Evolutionary conservation across 2,797 vertebrate species (phyloP), one percentile per base, ranked within the genome.

Genomic region (Varecia variegata): DNA sequence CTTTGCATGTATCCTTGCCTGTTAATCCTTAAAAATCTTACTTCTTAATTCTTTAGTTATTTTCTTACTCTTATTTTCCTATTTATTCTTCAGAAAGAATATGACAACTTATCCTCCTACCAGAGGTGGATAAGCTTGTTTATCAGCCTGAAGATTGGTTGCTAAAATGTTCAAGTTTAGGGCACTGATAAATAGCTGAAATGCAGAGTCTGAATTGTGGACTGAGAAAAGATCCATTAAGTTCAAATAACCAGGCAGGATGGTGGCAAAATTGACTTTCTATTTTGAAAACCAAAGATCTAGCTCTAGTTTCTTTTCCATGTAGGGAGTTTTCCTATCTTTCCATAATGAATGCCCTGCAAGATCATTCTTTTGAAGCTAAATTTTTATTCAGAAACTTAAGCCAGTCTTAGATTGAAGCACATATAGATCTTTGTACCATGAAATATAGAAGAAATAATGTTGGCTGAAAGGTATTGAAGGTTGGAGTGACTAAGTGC

Each of bases 1-100:
- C 54, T 96, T 84, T 74, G 10, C 20, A n/a, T 71, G 62, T 70
- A 27, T 89, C 68, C 18, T 43, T 96, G 52, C 3, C 73, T 93
- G 27, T 85, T 90, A n/a, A 56, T 56, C 56, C 81, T 87, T 74
- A 62, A 93, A 74, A 74, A 68, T 8, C 35, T 90, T 80, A 52
- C 70, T 96, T 96, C 47, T 96, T 82, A 97, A 77, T 83, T 52
- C 76, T 84, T 92, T 50, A 56, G 5, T 91, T 58, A 14, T 93
- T 92, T 90, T 81, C 20, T 87, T 85, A 18, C 84, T 82, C 12
- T 83, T 77, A 27, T 65, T 95, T 88, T 76, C 58, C 68, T 70
- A 79, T 67, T 88, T 87, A 58, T 86, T 92, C 23, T 94, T 71
- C 13, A n/a, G 45, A 54, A 90, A 77, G 43, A 74, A 7, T 71